Evolutionary conservation across 2,113 vertebrate genomes (phyloP).

Genomic region (Callaeas wilsoni): DNA sequence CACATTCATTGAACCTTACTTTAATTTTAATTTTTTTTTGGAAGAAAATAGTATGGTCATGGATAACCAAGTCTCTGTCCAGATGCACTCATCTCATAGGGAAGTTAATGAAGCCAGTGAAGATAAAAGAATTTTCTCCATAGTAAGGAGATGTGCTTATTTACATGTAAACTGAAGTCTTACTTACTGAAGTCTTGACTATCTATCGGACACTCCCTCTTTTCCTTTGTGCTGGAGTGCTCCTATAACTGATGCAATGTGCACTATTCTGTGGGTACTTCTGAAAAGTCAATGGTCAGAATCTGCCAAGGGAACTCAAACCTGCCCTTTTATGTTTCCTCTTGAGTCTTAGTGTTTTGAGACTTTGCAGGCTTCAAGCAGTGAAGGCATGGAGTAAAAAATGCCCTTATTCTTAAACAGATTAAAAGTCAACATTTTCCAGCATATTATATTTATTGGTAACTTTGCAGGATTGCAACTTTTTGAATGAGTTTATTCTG

Average conservation of each 20-base stretch:
- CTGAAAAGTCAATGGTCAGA: not conserved
- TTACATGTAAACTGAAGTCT: not conserved
- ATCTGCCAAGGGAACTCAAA: not conserved
- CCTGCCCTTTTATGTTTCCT: not conserved
- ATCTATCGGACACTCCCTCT: not conserved
- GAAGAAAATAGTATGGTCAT: not conserved
- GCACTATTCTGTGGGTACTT: not conserved
- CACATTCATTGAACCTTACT: not conserved
- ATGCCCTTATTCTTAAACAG: not conserved
- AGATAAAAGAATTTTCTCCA: not conserved
- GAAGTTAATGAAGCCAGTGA: not conserved
- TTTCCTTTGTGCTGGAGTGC: not conserved
- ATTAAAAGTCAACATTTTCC: not conserved
- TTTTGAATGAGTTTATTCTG: not conserved
- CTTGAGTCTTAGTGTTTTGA: not conserved
- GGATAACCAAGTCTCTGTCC: not conserved
- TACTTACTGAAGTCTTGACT: not conserved
- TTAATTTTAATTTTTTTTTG: not conserved
- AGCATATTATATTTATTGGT: not conserved
- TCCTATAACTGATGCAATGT: not conserved
- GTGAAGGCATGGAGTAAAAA: not conserved
- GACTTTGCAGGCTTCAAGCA: not conserved
- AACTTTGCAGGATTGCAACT: not conserved
- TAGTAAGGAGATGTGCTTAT: not conserved
- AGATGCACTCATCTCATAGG: not conserved